Percentiles rank a stretch among this genome's conserved stretches.
Evolutionary conservation across 2,888 invertebrate genomes (phyloP).

Genomic region (Ichneumon xanthorius): DNA sequence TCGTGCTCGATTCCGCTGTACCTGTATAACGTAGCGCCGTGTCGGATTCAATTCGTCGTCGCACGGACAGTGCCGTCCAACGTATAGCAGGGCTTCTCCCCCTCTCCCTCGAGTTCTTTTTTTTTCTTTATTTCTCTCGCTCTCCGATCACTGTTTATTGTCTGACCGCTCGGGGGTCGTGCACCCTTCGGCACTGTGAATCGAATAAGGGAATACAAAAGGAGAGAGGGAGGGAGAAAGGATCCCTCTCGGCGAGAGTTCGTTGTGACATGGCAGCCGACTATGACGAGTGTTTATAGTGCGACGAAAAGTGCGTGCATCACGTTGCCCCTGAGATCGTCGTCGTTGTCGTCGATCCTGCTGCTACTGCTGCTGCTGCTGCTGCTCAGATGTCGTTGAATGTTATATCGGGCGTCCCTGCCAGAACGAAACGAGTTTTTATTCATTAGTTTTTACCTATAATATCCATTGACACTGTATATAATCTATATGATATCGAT

Average conservation of each 20-base stretch:
- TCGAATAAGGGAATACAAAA: conserved; percentile 47
- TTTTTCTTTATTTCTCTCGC: conserved; percentile 15
- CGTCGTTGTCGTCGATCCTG: conserved; percentile 19
- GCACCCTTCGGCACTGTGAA: conserved; percentile 58
- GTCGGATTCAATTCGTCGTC: conserved; percentile 25
- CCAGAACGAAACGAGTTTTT: conserved; percentile 56
- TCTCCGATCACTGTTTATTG: conserved; percentile 23
- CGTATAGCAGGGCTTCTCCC: conserved; percentile 35
- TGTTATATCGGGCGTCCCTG: conserved; percentile 54
- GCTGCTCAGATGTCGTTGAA: conserved; percentile 54
- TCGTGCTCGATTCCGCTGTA: conserved; percentile 5
- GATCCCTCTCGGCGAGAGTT: conserved; percentile 12
- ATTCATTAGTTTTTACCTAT: conserved; percentile 43
- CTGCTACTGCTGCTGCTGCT: conserved; percentile 28
- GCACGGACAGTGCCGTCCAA: not conserved
- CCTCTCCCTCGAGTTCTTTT: conserved; percentile 19
- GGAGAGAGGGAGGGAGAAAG: conserved; percentile 29
- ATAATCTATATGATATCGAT: conserved; percentile 45
- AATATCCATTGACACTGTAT: conserved; percentile 21
- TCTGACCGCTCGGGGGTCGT: conserved; percentile 62
- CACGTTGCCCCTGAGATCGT: conserved; percentile 55
- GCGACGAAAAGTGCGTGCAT: conserved; percentile 65
- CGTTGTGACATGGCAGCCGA: conserved; percentile 81
- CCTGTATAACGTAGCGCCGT: conserved; percentile 2
- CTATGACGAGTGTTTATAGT: conserved; percentile 78